A percentile compares a stretch with the other conserved stretches of the same genome.
Evolutionary conservation across 2,888 invertebrate genomes (phyloP).

Genomic region (Apamea sordens): DNA sequence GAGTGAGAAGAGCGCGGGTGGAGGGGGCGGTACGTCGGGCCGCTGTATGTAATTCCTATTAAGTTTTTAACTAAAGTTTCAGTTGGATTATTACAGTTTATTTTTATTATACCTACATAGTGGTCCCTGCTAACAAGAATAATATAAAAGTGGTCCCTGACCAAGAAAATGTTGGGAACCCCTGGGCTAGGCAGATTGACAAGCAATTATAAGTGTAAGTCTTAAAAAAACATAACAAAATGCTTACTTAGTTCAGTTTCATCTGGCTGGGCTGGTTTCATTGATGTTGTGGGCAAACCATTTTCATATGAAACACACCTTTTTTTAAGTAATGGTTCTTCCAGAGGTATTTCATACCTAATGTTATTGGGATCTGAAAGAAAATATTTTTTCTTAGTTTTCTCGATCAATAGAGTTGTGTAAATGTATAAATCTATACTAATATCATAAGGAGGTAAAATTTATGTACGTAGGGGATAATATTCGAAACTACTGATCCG

Average conservation of each 20-base stretch:
- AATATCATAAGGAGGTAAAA: not conserved
- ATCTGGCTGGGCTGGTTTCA: not conserved
- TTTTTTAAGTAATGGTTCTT: slow-evolving; percentile 17
- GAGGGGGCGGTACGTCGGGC: too few relatives aligned
- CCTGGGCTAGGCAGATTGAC: too few relatives aligned
- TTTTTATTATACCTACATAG: too few relatives aligned
- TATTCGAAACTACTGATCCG: too few relatives aligned
- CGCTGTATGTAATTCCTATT: too few relatives aligned
- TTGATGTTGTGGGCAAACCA: slow-evolving; percentile 1
- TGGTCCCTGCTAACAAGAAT: too few relatives aligned
- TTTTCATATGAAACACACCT: slow-evolving; percentile 1
- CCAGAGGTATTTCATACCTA: not conserved
- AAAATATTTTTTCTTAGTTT: not conserved
- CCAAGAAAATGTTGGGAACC: too few relatives aligned
- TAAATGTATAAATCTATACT: not conserved
- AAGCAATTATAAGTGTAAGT: not conserved
- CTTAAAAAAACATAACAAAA: not conserved
- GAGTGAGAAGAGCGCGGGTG: too few relatives aligned
- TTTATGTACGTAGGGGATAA: not conserved
- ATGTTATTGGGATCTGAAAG: slow-evolving; percentile 14
- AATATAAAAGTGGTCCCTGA: too few relatives aligned
- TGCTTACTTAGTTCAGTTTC: slow-evolving; percentile 4
- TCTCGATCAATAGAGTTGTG: not conserved
- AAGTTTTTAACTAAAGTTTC: too few relatives aligned
- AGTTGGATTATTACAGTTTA: too few relatives aligned